Evolutionary conservation across 2,888 invertebrate species (phyloP).

Genomic region (Byasa hedistus): DNA sequence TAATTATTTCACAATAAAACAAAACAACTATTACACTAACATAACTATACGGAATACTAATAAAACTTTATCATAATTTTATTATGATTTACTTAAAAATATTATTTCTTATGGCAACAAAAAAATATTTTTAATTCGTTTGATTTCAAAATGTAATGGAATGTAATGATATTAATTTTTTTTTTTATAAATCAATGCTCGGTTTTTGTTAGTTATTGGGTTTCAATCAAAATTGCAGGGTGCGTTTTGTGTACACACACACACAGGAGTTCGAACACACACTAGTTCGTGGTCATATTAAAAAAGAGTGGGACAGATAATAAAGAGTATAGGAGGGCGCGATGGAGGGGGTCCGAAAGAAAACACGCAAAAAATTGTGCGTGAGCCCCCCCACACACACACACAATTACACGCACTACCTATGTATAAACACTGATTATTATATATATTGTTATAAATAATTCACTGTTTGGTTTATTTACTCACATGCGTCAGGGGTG

Average conservation of each 20-base stretch:
- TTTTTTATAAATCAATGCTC: background rate
- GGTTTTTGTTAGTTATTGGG: conserved; percentile 61
- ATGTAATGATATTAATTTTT: conserved; percentile 32
- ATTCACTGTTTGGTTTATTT: conserved; percentile 38
- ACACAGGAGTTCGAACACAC: conserved; percentile 58
- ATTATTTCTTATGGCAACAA: background rate
- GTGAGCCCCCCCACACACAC: conserved; percentile 66
- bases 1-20: background rate
- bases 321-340: conserved; percentile 65
- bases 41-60: background rate
- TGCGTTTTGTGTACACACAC: conserved; percentile 75
- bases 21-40: background rate
- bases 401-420: conserved; percentile 46
- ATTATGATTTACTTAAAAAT: background rate
- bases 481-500: conserved; percentile 79
- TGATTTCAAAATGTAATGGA: background rate
- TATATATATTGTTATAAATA: conserved; percentile 42
- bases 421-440: conserved; percentile 48
- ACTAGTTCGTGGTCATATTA: conserved; percentile 62
- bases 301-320: conserved; percentile 77
- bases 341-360: conserved; percentile 62
- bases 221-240: conserved; percentile 76
- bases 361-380: conserved; percentile 71
- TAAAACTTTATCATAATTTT: background rate
- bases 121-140: background rate